A percentile compares a stretch with the other conserved stretches of the same genome.
phyloP scores from a whole-genome alignment of 2,113 vertebrate genomes.

The Brachyistius frenatus region DNA sequence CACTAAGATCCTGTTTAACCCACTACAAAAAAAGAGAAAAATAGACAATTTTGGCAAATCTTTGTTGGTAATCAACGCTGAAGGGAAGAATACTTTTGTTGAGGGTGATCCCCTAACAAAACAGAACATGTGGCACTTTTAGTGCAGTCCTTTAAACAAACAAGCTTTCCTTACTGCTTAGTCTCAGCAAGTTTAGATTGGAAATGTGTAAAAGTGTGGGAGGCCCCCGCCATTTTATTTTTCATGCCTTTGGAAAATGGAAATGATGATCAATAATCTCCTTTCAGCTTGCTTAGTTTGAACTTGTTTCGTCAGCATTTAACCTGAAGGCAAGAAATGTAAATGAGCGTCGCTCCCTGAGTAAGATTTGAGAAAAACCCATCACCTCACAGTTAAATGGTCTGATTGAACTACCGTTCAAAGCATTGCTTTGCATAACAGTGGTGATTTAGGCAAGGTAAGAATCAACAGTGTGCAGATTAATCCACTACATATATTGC shows the following conservation, averaged over 20 bases:
- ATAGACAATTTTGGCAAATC: neutral
- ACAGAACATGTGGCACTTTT: neutral
- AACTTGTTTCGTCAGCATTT: constrained; percentile 26
- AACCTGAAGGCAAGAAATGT: neutral
- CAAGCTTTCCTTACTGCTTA: no score
- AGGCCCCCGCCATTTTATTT: neutral
- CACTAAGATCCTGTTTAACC: neutral
- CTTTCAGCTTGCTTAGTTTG: neutral
- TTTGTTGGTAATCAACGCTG: neutral
- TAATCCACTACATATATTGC: neutral
- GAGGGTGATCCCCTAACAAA: neutral
- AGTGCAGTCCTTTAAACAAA: no score
- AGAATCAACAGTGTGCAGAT: neutral
- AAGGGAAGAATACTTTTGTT: neutral
- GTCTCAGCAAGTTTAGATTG: neutral
- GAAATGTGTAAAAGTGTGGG: neutral
- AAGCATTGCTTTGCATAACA: constrained; percentile 2
- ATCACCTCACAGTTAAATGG: neutral
- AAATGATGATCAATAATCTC: constrained; percentile 18
- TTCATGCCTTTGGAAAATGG: neutral
- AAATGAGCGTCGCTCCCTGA: neutral
- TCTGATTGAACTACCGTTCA: constrained; percentile 9
- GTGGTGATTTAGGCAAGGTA: neutral
- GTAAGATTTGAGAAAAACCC: constrained; percentile 3
- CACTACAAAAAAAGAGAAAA: neutral